These are phyloP conservation scores for Cheilosia impressa DNA, from an alignment of 2,888 invertebrate species.

Conservation along the genomic window DNA sequence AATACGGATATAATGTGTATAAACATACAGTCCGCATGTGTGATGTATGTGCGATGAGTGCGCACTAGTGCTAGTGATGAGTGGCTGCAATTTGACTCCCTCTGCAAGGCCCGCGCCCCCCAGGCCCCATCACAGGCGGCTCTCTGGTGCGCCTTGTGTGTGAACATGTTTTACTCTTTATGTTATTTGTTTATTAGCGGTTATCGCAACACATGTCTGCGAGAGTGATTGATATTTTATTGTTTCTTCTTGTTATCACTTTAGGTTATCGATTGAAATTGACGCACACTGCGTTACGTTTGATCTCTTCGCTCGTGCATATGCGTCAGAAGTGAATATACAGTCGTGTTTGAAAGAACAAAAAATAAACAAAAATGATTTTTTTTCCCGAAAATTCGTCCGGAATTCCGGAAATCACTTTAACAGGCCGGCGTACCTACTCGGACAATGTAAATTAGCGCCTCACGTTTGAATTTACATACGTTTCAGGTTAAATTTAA, in stretches of 20 bases:
- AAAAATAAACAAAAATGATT: background rate
- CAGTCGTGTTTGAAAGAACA: constrained; percentile 23
- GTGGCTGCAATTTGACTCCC: constrained; percentile 65
- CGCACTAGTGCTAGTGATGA: constrained; percentile 59
- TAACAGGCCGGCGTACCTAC: constrained; percentile 6
- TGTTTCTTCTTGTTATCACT: constrained; percentile 63
- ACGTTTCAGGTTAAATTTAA: background rate
- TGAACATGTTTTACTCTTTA: constrained; percentile 54
- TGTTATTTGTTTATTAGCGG: constrained; percentile 58
- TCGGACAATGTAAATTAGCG: constrained; percentile 25
- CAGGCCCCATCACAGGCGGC: background rate
- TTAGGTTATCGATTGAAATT: constrained; percentile 66
- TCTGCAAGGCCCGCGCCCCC: constrained; percentile 39
- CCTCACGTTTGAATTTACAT: constrained; percentile 32
- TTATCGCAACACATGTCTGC: constrained; percentile 51
- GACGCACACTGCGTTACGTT: constrained; percentile 61
- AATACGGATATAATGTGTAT: constrained; percentile 47
- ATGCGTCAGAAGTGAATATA: constrained; percentile 21
- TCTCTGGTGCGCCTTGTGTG: constrained; percentile 28
- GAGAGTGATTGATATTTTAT: constrained; percentile 72
- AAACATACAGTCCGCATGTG: constrained; percentile 52
- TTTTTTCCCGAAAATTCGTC: constrained; percentile 25
- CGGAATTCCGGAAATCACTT: constrained; percentile 43
- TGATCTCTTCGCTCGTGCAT: constrained; percentile 20
- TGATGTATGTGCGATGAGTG: constrained; percentile 11